These are phyloP conservation scores for Xanthorhoe spadicearia DNA, from an alignment of 2,888 invertebrate genomes.

Conservation along the genomic window DNA sequence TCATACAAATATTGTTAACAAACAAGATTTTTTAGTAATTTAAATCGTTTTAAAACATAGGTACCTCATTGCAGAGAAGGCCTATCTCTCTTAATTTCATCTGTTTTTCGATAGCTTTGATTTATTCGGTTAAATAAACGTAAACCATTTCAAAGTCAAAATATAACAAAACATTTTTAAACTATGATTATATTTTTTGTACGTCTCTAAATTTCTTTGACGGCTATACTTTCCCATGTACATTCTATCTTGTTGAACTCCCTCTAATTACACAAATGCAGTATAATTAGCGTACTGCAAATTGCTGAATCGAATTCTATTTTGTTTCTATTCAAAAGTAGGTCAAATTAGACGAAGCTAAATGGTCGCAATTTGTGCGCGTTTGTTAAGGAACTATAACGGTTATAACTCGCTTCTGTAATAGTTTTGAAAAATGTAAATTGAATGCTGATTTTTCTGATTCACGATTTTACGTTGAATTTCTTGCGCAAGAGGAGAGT, in stretches of 20 bases:
- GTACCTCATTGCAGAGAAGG: no score
- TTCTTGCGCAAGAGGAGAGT: no score
- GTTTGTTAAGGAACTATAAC: constrained; percentile 47
- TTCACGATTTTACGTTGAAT: neutral
- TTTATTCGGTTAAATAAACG: no score
- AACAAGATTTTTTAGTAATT: no score
- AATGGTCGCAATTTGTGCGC: constrained; percentile 57
- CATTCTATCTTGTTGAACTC: constrained; percentile 57
- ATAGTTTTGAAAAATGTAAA: constrained; percentile 24
- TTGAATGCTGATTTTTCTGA: constrained; percentile 3
- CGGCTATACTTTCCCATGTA: constrained; percentile 34
- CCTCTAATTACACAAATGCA: constrained; percentile 62
- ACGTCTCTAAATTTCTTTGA: no score
- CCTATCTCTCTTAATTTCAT: no score
- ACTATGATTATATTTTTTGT: no score
- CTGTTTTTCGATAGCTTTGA: no score
- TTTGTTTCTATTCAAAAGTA: constrained; percentile 64
- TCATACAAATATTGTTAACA: no score
- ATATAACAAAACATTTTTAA: no score
- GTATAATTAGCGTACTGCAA: constrained; percentile 67
- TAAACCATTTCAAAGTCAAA: no score
- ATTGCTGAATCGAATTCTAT: constrained; percentile 73
- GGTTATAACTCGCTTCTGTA: constrained; percentile 35
- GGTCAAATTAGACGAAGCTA: constrained; percentile 56
- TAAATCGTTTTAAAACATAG: no score